These are phyloP conservation scores for Hepsetus odoe DNA, from an alignment of 2,113 vertebrate species.

Conservation along the genomic window DNA sequence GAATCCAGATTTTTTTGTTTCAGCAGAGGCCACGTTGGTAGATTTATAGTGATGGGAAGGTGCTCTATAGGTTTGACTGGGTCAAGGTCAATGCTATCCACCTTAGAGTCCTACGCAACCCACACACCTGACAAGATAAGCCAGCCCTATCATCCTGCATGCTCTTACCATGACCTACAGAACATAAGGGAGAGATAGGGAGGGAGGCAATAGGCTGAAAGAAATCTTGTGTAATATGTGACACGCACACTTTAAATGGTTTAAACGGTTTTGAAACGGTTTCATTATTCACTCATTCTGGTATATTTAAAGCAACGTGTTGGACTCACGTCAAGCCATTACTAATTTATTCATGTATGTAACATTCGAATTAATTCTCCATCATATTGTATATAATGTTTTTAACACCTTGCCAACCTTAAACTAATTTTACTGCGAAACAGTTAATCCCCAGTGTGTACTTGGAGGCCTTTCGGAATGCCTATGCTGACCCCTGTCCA, in stretches of 20 bases:
- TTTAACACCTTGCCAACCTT: too few relatives aligned
- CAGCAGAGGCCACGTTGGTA: not conserved
- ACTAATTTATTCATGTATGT: too few relatives aligned
- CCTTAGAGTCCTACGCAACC: constrained; percentile 48
- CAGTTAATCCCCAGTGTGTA: too few relatives aligned
- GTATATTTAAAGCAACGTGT: too few relatives aligned
- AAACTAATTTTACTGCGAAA: too few relatives aligned
- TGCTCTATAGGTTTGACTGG: constrained; percentile 48
- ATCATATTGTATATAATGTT: too few relatives aligned
- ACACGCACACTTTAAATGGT: not conserved
- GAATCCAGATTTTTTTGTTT: not conserved
- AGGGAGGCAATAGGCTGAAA: constrained; percentile 29
- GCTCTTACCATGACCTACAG: constrained; percentile 36
- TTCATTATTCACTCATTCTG: too few relatives aligned
- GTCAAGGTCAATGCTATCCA: constrained; percentile 55
- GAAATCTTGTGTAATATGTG: constrained; percentile 28
- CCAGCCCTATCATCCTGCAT: constrained; percentile 50
- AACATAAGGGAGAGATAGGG: constrained; percentile 37
- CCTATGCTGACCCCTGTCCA: too few relatives aligned
- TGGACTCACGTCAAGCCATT: too few relatives aligned
- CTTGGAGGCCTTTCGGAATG: too few relatives aligned
- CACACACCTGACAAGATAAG: constrained; percentile 64
- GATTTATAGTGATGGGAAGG: constrained; percentile 60
- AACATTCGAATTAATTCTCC: too few relatives aligned
- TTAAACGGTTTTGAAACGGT: not conserved